These are phyloP conservation scores for Cyprinodon tularosa DNA, from an alignment of 2,113 vertebrate species.

Conservation along the genomic window DNA sequence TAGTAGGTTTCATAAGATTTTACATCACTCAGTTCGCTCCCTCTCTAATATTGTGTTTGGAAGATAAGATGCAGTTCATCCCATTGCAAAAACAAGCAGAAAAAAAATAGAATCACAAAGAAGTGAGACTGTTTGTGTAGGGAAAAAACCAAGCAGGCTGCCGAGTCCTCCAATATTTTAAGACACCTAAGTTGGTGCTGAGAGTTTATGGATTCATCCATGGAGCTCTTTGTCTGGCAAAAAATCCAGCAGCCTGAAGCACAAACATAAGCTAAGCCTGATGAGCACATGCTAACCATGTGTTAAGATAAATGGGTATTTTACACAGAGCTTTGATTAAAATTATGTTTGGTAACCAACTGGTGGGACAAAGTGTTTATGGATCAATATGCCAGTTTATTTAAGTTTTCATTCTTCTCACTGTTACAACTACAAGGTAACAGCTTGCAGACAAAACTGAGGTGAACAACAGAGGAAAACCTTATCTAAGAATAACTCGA, in stretches of 20 bases:
- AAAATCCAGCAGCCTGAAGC: constrained; percentile 20
- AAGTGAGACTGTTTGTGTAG: background rate
- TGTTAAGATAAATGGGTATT: constrained; percentile 31
- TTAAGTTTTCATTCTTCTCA: background rate
- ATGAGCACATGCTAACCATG: constrained; percentile 37
- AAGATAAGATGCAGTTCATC: constrained; percentile 64
- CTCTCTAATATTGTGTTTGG: constrained; percentile 56
- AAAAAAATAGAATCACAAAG: constrained; percentile 1
- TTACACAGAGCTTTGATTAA: constrained; percentile 31
- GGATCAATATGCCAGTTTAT: background rate
- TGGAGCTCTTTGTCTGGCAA: constrained; percentile 23
- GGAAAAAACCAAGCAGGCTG: constrained; percentile 22
- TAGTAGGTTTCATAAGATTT: constrained; percentile 70
- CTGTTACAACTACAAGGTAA: no score
- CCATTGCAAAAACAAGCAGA: constrained; percentile 34
- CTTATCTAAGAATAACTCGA: no score
- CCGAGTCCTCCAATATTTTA: constrained; percentile 15
- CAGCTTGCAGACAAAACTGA: no score
- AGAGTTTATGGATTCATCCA: constrained; percentile 19
- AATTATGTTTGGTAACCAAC: constrained; percentile 23
- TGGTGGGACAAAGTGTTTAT: constrained; percentile 37
- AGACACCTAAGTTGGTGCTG: background rate
- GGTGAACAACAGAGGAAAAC: no score
- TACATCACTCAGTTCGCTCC: constrained; percentile 55
- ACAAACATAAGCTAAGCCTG: constrained; percentile 29